Percentiles rank a stretch among this genome's conserved stretches.
Evolutionary conservation across 2,797 vertebrate genomes (phyloP).

Genomic region (Chloroceryle inda): DNA sequence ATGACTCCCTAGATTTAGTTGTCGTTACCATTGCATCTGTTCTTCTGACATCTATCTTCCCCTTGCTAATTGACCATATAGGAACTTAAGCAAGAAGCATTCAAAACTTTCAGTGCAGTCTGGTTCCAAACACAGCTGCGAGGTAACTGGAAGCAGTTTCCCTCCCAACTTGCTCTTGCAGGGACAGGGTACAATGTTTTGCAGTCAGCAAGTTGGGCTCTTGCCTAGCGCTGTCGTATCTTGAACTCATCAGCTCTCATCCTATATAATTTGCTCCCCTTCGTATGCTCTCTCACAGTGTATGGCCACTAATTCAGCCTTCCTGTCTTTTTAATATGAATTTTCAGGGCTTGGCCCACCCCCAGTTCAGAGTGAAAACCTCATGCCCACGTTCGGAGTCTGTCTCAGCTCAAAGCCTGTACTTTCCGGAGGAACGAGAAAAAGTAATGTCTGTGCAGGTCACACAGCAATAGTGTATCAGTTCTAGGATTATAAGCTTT

Average conservation of each 20-base stretch:
- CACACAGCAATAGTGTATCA: not conserved
- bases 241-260: not conserved
- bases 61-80: not conserved
- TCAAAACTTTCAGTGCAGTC: not conserved
- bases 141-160: not conserved
- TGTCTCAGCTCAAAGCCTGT: not conserved
- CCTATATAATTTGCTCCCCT: not conserved
- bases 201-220: not conserved
- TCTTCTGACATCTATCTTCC: not conserved
- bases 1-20: not conserved
- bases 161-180: not conserved
- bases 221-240: not conserved
- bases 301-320: not conserved
- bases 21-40: not conserved
- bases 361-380: not conserved
- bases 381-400: not conserved
- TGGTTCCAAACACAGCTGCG: not conserved
- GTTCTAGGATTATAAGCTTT: not conserved
- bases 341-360: not conserved
- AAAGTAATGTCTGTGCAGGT: not conserved
- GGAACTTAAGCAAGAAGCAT: constrained; percentile 13
- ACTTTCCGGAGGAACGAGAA: not conserved
- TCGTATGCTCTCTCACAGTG: not conserved
- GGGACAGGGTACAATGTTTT: not conserved
- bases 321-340: not conserved